phyloP scores from a whole-genome alignment of 2,797 vertebrate species.

The Anguilla obscura region DNA sequence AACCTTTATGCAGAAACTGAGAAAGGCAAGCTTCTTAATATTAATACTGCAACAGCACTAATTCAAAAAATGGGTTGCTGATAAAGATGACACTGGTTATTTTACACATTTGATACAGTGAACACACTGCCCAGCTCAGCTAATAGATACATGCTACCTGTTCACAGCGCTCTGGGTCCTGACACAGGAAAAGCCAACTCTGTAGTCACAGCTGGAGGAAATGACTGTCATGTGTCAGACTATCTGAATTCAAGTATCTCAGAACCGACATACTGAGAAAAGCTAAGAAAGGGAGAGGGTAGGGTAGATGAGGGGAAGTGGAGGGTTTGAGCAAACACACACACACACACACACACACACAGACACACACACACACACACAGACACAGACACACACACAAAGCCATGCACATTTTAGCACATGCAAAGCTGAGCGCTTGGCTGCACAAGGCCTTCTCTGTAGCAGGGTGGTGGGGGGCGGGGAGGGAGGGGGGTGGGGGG shows the following conservation, averaged over 20 bases:
- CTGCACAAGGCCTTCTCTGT: neutral
- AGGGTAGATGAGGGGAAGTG: neutral
- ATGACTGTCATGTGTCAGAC: slow-evolving; percentile 6
- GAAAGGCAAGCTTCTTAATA: neutral
- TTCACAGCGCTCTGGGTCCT: neutral
- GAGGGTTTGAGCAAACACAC: neutral
- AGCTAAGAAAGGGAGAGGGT: neutral
- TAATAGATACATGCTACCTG: neutral
- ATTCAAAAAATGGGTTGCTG: slow-evolving; percentile 32
- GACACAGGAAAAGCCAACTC: neutral
- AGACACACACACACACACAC: neutral
- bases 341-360: neutral
- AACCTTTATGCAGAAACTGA: neutral
- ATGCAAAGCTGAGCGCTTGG: slow-evolving; percentile 1
- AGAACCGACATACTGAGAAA: neutral
- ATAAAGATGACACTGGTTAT: slow-evolving; percentile 51
- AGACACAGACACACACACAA: neutral
- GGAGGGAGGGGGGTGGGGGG: slow-evolving; percentile 1
- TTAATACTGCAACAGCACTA: neutral
- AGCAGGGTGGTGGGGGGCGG: neutral
- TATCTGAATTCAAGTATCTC: slow-evolving; percentile 13
- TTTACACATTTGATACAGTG: neutral
- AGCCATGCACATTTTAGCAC: neutral
- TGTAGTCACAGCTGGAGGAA: slow-evolving; percentile 24
- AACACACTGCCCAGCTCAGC: neutral